Evolutionary conservation across 2,113 vertebrate species (phyloP).

Genomic region (Sceloporus tristichus): DNA sequence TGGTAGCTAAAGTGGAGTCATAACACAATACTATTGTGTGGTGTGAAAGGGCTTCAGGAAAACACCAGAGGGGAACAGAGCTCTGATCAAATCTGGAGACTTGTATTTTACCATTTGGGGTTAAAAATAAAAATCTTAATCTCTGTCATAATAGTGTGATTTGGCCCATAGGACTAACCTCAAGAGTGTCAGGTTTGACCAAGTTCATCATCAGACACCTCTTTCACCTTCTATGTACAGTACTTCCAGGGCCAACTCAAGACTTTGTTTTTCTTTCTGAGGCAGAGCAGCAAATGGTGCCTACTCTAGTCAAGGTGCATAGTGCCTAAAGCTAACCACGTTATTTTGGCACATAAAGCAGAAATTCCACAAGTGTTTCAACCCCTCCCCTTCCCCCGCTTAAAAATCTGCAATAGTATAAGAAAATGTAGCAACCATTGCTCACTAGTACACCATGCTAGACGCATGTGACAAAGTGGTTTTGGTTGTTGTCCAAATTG

Average conservation of each 20-base stretch:
- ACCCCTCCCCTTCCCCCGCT: not conserved
- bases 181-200: not conserved
- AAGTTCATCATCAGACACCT: slow-evolving; percentile 3
- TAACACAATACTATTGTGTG: too few species aligned
- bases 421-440: not conserved
- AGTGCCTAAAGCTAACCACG: not conserved
- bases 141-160: not conserved
- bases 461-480: not conserved
- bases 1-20: too few species aligned
- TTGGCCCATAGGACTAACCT: not conserved
- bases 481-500: too few species aligned
- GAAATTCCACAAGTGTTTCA: not conserved
- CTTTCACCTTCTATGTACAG: not conserved
- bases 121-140: not conserved
- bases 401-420: not conserved
- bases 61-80: too few species aligned
- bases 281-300: not conserved
- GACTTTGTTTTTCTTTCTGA: not conserved
- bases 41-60: not conserved
- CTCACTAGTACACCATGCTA: not conserved
- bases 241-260: not conserved
- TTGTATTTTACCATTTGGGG: not conserved
- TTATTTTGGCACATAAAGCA: not conserved
- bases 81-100: not conserved
- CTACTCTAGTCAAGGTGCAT: not conserved